Conservation (phyloP, 2,797 vertebrate species). For the Oceanodroma leucorhoa region DNA sequence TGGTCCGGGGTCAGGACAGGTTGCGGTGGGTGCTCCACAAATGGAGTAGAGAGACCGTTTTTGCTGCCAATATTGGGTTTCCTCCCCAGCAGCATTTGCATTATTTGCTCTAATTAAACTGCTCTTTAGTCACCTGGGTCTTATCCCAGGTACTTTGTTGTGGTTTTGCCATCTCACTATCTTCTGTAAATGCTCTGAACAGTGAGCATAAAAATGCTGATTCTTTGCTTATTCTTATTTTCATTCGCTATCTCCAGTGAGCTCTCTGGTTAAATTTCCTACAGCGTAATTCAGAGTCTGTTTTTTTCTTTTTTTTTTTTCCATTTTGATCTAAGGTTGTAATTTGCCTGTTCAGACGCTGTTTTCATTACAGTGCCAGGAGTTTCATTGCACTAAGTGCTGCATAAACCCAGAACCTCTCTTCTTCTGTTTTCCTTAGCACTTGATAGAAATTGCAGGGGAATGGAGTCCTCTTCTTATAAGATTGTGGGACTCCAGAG, state of each 20-base stretch:
- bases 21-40: neutral
- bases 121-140: neutral
- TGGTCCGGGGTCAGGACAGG: neutral
- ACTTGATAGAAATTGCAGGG: neutral
- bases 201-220: neutral
- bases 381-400: neutral
- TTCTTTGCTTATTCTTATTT: neutral
- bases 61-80: neutral
- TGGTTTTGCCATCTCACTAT: neutral
- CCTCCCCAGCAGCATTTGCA: neutral
- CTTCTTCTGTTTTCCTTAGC: neutral
- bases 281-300: neutral
- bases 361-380: neutral
- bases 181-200: neutral
- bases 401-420: neutral
- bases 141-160: neutral
- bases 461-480: neutral
- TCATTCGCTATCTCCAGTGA: neutral
- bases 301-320: no score
- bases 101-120: neutral
- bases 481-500: neutral
- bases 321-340: neutral
- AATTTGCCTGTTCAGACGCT: neutral
- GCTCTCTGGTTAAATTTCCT: neutral
- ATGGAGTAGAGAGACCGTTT: fast-evolving